Base-by-base conservation (phyloP, 1,140 invertebrate species). In the Anoplophora glabripennis region DNA sequence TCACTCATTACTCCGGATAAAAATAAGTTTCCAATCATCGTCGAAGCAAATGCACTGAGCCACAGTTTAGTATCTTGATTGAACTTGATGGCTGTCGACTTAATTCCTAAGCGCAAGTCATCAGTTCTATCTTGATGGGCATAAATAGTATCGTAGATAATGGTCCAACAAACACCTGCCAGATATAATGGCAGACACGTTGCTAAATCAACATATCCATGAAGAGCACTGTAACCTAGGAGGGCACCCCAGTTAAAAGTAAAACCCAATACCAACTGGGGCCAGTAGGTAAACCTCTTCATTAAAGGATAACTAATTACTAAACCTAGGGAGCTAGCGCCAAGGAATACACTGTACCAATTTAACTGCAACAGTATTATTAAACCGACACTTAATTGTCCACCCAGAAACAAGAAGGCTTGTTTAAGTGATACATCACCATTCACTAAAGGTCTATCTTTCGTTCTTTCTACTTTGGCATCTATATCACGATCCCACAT, bases 111-210 rank as follows among this genome's bases (percentile, higher is more conserved):
- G 38, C 88, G 75, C 37, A 90, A 76, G 74, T 98, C 96, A 74
- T 98, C 94, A 42, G 83, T 70, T 77, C 91, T 94, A 73, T 98
- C 93, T 86, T 93, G 74, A 65, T 98, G 95, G 4, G 96, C 96
- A 80, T 99, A 99, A 68, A 99, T 96, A 9, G 96, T 99, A 74
- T 99, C 96, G 76, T 99, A 99, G 0, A 98, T 76, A 37, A 99
- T 85, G 0, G 96, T 99, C 96, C 96, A 99, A 64, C 86, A 90
- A 44, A 99, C 79, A 58, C 94, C 91, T 12, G 90, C 86, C 3
- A 83, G 45, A 77, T 99, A 99, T 5, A 99, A 79, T 1, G 94
- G 93, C 38, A 96, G 70, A 72, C 92, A 93, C 3, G 89, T 77
- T 1, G 81, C 72, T 76, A 85, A 86, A 60, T 90, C 83, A 0